Evolutionary conservation across 2,113 vertebrate genomes (phyloP).

Genomic region (Xiphophorus maculatus): DNA sequence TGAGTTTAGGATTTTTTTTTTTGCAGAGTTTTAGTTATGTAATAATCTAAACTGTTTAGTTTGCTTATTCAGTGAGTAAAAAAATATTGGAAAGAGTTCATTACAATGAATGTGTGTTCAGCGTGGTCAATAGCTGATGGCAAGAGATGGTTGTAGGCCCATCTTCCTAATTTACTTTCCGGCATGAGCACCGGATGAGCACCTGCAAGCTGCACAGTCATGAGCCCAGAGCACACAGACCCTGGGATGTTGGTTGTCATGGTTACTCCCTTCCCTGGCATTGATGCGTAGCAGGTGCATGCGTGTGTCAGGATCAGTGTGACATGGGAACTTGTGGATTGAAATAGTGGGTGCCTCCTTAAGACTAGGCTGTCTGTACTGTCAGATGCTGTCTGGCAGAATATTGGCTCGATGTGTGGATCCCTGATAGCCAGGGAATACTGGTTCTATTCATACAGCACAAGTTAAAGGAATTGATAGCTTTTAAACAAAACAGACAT

Average conservation of each 20-base stretch:
- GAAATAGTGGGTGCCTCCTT: slow-evolving; percentile 71
- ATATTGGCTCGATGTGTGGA: slow-evolving; percentile 57
- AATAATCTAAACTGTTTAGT: slow-evolving; percentile 48
- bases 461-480: slow-evolving; percentile 46
- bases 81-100: slow-evolving; percentile 50
- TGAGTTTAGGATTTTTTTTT: slow-evolving; percentile 18
- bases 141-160: slow-evolving; percentile 67
- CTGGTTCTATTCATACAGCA: slow-evolving; percentile 71
- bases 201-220: slow-evolving; percentile 80
- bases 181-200: slow-evolving; percentile 78
- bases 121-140: slow-evolving; percentile 72
- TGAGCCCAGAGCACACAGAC: slow-evolving; percentile 71
- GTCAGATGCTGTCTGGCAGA: slow-evolving; percentile 69
- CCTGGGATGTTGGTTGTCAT: slow-evolving; percentile 78
- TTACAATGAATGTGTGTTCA: slow-evolving; percentile 69
- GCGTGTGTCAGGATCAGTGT: slow-evolving; percentile 72
- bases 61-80: slow-evolving; percentile 51
- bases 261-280: slow-evolving; percentile 76
- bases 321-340: slow-evolving; percentile 76
- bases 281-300: slow-evolving; percentile 77
- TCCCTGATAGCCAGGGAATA: slow-evolving; percentile 69
- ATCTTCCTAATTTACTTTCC: slow-evolving; percentile 79
- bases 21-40: slow-evolving; percentile 25
- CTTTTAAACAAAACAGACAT: slow-evolving; percentile 46
- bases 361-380: slow-evolving; percentile 77